Evolutionary conservation across 2,797 vertebrate genomes (phyloP).

Genomic region (Lagocephalus sceleratus): DNA sequence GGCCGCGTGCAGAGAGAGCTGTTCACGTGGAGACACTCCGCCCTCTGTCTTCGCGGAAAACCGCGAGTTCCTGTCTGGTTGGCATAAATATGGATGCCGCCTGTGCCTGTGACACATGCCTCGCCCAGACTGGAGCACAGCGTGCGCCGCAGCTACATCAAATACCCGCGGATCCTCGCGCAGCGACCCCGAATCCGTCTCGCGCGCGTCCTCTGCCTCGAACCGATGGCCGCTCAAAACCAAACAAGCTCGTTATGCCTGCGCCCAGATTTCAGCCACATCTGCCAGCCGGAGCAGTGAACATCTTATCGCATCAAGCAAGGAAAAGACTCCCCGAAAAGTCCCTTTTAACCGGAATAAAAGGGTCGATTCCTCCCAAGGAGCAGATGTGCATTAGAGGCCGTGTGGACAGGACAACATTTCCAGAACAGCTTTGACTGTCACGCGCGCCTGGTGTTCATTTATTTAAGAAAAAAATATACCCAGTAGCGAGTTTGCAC

Average conservation of each 20-base stretch:
- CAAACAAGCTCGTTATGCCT: no score
- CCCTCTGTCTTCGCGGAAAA: slow-evolving; percentile 10
- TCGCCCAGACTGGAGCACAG: slow-evolving; percentile 7
- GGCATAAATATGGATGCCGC: slow-evolving; percentile 21
- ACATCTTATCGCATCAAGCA: no score
- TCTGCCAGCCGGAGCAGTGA: no score
- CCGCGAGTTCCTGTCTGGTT: neutral
- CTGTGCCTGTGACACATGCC: slow-evolving; percentile 18
- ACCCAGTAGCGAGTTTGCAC: slow-evolving; percentile 9
- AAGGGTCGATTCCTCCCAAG: no score
- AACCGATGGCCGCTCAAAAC: neutral
- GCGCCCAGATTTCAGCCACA: no score
- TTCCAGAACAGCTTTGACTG: neutral
- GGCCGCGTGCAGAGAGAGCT: neutral
- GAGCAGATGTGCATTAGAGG: no score
- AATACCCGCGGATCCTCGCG: no score
- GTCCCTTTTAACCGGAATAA: slow-evolving; percentile 4
- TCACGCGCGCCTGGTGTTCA: slow-evolving; percentile 9
- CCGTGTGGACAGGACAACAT: no score
- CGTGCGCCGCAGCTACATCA: no score
- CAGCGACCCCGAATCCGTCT: slow-evolving; percentile 4
- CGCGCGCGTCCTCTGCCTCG: neutral
- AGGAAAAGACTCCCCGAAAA: no score
- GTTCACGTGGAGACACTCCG: slow-evolving; percentile 5
- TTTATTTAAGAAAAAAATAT: slow-evolving; percentile 40